Percentiles rank a stretch among this genome's conserved stretches.
Evolutionary conservation across 2,797 vertebrate genomes (phyloP).

Genomic region (Brotula barbata): DNA sequence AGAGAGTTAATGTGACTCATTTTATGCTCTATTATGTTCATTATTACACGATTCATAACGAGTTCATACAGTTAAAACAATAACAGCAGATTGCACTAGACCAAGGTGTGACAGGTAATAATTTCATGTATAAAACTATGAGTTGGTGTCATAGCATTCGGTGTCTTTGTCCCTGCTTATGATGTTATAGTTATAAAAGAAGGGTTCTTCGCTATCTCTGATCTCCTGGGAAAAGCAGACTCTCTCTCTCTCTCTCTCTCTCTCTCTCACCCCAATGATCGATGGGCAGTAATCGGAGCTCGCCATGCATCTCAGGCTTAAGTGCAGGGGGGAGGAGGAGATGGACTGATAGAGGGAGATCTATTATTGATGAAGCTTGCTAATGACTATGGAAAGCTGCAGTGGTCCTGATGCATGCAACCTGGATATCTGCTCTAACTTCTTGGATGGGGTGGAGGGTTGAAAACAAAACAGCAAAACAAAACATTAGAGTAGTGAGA

Average conservation of each 20-base stretch:
- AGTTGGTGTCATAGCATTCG: slow-evolving; percentile 29
- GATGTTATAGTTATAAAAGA: slow-evolving; percentile 62
- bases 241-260: slow-evolving; percentile 28
- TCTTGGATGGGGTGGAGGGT: slow-evolving; percentile 23
- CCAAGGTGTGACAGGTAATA: neutral
- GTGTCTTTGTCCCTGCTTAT: slow-evolving; percentile 43
- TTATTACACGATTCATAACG: too few species aligned
- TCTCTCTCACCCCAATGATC: slow-evolving; percentile 64
- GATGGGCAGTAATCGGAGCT: slow-evolving; percentile 79
- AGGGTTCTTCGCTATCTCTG: slow-evolving; percentile 25
- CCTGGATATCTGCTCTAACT: slow-evolving; percentile 60
- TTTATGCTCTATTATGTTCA: too few species aligned
- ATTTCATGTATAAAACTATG: slow-evolving; percentile 11
- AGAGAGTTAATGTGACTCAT: too few species aligned
- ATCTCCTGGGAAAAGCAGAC: slow-evolving; percentile 35
- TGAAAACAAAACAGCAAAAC: slow-evolving; percentile 58
- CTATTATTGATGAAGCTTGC: slow-evolving; percentile 83
- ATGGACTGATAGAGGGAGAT: slow-evolving; percentile 75
- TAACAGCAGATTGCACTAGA: neutral
- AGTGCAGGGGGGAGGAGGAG: slow-evolving; percentile 74
- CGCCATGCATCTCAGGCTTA: slow-evolving; percentile 64
- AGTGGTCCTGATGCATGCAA: slow-evolving; percentile 57
- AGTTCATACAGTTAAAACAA: too few species aligned
- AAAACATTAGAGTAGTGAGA: slow-evolving; percentile 34
- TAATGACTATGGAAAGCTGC: slow-evolving; percentile 80